A percentile compares a stretch with the other conserved stretches of the same genome.
phyloP scores from a whole-genome alignment of 53 echinoderm and acorn worm species.

The Henricia sp. region DNA sequence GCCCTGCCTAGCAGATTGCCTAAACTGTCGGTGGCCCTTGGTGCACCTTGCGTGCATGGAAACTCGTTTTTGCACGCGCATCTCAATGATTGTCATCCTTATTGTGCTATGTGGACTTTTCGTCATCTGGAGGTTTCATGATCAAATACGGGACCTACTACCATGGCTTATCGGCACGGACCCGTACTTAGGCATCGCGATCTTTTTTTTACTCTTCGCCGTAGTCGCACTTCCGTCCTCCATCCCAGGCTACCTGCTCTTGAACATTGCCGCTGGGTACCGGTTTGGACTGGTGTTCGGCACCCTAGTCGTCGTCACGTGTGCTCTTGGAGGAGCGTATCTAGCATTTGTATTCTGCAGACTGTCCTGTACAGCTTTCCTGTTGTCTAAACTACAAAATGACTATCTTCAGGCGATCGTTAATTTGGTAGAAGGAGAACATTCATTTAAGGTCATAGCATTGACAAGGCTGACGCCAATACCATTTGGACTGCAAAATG shows the following conservation, averaged over 20 bases:
- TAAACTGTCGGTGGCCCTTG: not conserved
- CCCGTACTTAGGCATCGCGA: slow-evolving; percentile 61
- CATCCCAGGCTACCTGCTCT: slow-evolving; percentile 90
- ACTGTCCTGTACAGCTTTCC: slow-evolving; percentile 45
- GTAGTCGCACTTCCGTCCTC: slow-evolving; percentile 85
- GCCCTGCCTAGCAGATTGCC: slow-evolving; percentile 12
- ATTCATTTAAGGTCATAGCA: slow-evolving; percentile 91
- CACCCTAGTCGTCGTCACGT: slow-evolving; percentile 63
- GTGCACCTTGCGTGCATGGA: slow-evolving; percentile 52
- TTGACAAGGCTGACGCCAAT: slow-evolving; percentile 93
- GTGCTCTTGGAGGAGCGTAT: slow-evolving; percentile 77
- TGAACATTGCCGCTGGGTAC: slow-evolving; percentile 94
- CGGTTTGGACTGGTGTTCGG: slow-evolving; percentile 84
- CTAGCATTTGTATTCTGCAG: slow-evolving; percentile 79
- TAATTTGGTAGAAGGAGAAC: slow-evolving; percentile 83
- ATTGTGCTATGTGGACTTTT: slow-evolving; percentile 24
- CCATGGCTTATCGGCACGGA: slow-evolving; percentile 72
- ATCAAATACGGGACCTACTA: slow-evolving; percentile 64
- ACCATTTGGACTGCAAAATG: slow-evolving; percentile 98
- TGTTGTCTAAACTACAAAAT: slow-evolving; percentile 70
- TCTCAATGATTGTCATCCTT: slow-evolving; percentile 11
- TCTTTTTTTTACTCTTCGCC: slow-evolving; percentile 80
- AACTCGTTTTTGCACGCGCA: slow-evolving; percentile 27
- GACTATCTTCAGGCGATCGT: slow-evolving; percentile 84
- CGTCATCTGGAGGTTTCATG: slow-evolving; percentile 37